These are phyloP conservation scores for Cheilinus undulatus DNA, from an alignment of 2,113 vertebrate genomes.

Conservation along the genomic window DNA sequence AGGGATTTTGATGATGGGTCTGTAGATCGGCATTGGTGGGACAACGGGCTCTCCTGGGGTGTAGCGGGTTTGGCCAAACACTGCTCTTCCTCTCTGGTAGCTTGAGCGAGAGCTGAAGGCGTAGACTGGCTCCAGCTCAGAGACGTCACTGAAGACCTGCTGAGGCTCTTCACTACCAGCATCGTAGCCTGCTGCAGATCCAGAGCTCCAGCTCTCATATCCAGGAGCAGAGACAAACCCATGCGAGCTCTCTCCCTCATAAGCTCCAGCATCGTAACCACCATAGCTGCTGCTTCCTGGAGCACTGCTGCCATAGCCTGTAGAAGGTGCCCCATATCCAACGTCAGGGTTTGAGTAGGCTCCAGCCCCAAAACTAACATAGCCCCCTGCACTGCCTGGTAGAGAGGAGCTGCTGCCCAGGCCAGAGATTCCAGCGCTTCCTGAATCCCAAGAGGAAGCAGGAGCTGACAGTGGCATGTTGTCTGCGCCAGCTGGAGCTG, in stretches of 20 bases:
- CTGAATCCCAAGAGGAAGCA: not conserved
- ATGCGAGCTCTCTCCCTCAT: not conserved
- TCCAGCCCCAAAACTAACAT: too few species aligned
- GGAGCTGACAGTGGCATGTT: not conserved
- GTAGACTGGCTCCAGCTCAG: not conserved
- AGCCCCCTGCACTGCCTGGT: not conserved
- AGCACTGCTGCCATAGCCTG: not conserved
- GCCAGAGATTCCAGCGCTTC: not conserved
- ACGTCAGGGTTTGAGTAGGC: too few species aligned
- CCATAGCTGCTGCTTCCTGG: not conserved
- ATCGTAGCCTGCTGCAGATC: not conserved
- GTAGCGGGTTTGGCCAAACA: not conserved
- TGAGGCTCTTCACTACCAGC: not conserved
- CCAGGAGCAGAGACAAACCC: too few species aligned
- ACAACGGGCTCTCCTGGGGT: not conserved
- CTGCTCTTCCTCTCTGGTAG: not conserved
- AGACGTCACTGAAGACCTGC: not conserved
- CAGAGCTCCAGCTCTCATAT: not conserved
- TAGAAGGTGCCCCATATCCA: not conserved
- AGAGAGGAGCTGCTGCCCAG: not conserved
- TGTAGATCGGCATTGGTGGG: not conserved
- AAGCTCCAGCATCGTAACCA: not conserved
- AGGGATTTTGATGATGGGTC: not conserved
- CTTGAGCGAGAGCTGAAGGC: not conserved
- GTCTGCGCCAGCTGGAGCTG: not conserved